Evolutionary conservation across 2,888 invertebrate genomes (phyloP), one percentile per base, ranked within the genome.

Genomic region (Pseudococcus longispinus): DNA sequence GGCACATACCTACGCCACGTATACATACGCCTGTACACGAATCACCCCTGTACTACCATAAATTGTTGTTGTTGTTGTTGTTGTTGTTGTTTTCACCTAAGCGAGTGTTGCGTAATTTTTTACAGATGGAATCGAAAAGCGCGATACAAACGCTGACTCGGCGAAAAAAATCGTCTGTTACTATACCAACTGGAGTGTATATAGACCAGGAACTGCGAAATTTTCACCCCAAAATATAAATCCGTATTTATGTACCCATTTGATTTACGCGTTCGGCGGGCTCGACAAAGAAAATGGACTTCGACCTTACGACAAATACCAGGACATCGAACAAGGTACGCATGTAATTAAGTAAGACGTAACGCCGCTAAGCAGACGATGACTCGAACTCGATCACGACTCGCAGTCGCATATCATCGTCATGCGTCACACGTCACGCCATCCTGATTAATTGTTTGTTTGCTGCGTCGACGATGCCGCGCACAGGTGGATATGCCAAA

Each of bases 261-360:
- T 97, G 89, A 94, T 97, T 89, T 97, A 97, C 91, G 97, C 97
- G 8, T 97, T 97, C 91, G 97, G 96, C 85, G 97, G 97, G 29
- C 95, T 97, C 90, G 96, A 96, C 88, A 96, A 96, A 91, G 97
- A 97, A 77, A 97, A 96, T 91, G 94, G 96, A 23, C 92, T 98
- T 89, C 96, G 96, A 89, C 97, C 97, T 0, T 97, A 97, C 90
- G 97, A 98, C 91, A 97, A 97, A 90, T 97, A 97, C 91, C 97
- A 97, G 92, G 97, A 98, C 91, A 95, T 97, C 90, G 97, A 97
- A 90, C 97, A 97, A 94, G 97, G 97, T 96, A 90, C n/a, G n/a
- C n/a, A n/a, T n/a, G n/a, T n/a, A n/a, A n/a, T n/a, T n/a, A n/a
- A n/a, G n/a, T n/a, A n/a, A n/a, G n/a, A n/a, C n/a, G n/a, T n/a